Conservation (phyloP, 2,113 vertebrate species). For the Sturnira hondurensis region DNA sequence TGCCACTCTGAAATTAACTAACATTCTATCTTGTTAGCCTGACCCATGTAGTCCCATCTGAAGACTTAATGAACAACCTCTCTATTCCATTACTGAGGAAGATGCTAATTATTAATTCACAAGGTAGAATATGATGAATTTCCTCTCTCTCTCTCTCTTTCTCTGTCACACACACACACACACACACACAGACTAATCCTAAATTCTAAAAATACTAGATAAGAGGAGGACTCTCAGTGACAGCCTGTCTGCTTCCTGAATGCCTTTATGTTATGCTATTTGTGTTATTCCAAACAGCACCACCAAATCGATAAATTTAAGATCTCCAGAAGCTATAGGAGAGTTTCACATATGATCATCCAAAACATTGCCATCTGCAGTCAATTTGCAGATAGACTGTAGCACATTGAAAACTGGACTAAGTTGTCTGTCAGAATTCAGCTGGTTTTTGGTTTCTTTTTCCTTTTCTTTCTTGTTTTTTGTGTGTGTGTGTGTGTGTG, state of each 20-base stretch:
- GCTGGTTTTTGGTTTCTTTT: neutral
- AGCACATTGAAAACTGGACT: neutral
- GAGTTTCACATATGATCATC: neutral
- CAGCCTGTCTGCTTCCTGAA: neutral
- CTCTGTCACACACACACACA: neutral
- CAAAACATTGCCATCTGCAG: neutral
- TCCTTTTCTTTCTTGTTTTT: too few species aligned
- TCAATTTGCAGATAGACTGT: neutral
- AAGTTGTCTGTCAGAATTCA: neutral
- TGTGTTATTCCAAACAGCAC: neutral
- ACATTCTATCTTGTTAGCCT: neutral
- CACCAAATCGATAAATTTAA: neutral
- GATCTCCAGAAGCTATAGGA: neutral
- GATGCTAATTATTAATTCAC: conserved; percentile 44
- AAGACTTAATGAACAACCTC: conserved; percentile 36
- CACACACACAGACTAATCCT: neutral
- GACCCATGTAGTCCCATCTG: neutral
- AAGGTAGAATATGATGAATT: neutral
- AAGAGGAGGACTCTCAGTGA: neutral
- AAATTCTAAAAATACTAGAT: neutral
- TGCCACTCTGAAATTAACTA: conserved; percentile 10
- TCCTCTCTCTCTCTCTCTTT: neutral
- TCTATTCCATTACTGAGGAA: neutral
- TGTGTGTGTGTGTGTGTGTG: too few species aligned
- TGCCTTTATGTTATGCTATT: neutral